Evolutionary conservation across 64 coral and sea anemone species (phyloP), one percentile per base, ranked within the genome.

Genomic region (Trachythela sp.): DNA sequence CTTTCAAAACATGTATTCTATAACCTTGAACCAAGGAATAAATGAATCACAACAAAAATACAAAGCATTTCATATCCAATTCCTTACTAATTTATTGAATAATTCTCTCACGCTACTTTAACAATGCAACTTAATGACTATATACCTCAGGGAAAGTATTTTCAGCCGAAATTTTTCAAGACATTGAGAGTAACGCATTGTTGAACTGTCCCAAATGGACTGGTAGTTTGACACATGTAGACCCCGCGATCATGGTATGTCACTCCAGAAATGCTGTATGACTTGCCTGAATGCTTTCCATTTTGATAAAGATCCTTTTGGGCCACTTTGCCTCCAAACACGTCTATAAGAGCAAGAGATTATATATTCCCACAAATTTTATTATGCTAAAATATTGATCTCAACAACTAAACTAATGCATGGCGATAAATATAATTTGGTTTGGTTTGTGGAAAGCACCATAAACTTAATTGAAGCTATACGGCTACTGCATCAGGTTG

Each of bases 201-300:
- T 80, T 80, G 31, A 15, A 80, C 75, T 9, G 15, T 39, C 26
- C 75, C 75, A 80, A 80, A 80, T 80, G 75, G 33, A 80, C 35
- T 80, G 2, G 31, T 35, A 39, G 75, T 80, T 36, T 80, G 9
- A 80, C 75, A 80, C 18, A 80, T 37, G 20, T 37, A 80, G 0
- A 80, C 32, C 31, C 75, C 75, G 8, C 75, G 75, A 30, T 80
- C 75, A 35, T 80, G 75, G 20, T 80, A 80, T 9, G 30, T 80
- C 33, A 39, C 75, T 80, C 6, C 3, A 35, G 75, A 37, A 34
- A 80, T 80, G 31, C 37, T 35, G 33, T 80, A 80, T 10, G 31
- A 37, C 75, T 80, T 80, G 75, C 75, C 75, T 37, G 37, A 35
- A 10, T 34, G 75, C 8, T 39, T 35, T 8, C 75, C 30, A 80